Conservation (phyloP, 2,797 vertebrate genomes). For the Ptychobarbus kaznakovi region DNA sequence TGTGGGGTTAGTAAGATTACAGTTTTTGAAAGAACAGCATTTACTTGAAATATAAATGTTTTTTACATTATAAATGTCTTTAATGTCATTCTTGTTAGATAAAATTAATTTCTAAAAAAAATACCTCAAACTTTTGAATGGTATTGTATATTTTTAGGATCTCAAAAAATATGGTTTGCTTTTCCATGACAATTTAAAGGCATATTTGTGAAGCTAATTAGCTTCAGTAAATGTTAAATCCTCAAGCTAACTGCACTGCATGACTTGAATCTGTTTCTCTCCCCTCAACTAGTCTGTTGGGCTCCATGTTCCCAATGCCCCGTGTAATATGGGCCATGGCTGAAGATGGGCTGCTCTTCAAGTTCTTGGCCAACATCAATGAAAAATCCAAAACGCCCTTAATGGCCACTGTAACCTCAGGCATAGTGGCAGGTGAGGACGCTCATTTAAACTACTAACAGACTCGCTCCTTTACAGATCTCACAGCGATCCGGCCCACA, state of each 20-base stretch:
- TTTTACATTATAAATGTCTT: background rate
- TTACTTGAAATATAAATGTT: background rate
- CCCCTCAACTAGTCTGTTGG: conserved; percentile 83
- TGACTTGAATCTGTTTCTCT: conserved; percentile 51
- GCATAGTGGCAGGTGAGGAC: conserved; percentile 88
- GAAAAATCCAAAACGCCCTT: conserved; percentile 90
- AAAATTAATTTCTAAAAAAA: no score
- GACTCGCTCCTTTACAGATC: conserved; percentile 18
- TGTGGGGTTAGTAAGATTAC: background rate
- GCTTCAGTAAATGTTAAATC: background rate
- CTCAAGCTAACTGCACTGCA: conserved; percentile 47
- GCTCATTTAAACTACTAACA: conserved; percentile 64
- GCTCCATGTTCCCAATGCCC: conserved; percentile 98
- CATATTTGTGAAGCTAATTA: background rate
- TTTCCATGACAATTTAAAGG: background rate
- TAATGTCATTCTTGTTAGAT: background rate
- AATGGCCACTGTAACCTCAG: conserved; percentile 88
- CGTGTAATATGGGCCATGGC: conserved; percentile 98
- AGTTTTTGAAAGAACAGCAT: background rate
- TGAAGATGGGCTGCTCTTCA: conserved; percentile 94
- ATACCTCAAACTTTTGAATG: background rate
- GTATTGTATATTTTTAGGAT: background rate
- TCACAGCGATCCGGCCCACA: background rate
- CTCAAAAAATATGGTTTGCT: background rate
- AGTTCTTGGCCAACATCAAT: conserved; percentile 84